A percentile compares a stretch with the other conserved stretches of the same genome.
phyloP scores from a whole-genome alignment of 2,888 invertebrate species.

The Ceratothoa steindachneri region DNA sequence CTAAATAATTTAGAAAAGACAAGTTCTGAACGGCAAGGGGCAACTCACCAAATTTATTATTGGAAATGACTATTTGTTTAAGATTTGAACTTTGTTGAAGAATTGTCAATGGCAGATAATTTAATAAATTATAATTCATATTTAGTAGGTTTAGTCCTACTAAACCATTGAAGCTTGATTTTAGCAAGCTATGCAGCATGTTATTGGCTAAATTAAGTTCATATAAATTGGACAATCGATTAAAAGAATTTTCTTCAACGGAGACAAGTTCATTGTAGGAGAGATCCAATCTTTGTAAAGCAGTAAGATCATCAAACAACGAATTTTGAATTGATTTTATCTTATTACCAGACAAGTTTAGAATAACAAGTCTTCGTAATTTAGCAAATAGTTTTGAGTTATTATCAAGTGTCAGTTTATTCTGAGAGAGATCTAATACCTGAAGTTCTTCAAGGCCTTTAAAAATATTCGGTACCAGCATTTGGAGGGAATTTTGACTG shows the following conservation, averaged over 20 bases:
- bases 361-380: slow-evolving; percentile 66
- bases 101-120: slow-evolving; percentile 18
- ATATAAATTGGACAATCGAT: slow-evolving; percentile 32
- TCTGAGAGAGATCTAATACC: slow-evolving; percentile 67
- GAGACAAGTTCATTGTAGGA: slow-evolving; percentile 25
- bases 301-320: slow-evolving; percentile 26
- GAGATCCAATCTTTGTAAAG: slow-evolving; percentile 32
- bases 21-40: slow-evolving; percentile 30
- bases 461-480: slow-evolving; percentile 69
- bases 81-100: slow-evolving; percentile 36
- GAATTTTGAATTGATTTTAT: slow-evolving; percentile 18
- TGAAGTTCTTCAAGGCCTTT: slow-evolving; percentile 68
- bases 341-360: slow-evolving; percentile 63
- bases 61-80: slow-evolving; percentile 26
- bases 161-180: slow-evolving; percentile 24
- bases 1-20: slow-evolving; percentile 32
- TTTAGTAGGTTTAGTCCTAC: slow-evolving; percentile 30
- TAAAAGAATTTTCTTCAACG: slow-evolving; percentile 27
- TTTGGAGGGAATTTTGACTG: slow-evolving; percentile 70
- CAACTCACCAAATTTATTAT: slow-evolving; percentile 25
- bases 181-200: slow-evolving; percentile 11
- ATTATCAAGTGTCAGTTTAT: slow-evolving; percentile 71
- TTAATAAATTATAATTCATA: slow-evolving; percentile 28
- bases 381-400: slow-evolving; percentile 72
- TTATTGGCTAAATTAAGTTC: slow-evolving; percentile 34